phyloP scores from a whole-genome alignment of 2,888 invertebrate species.

The Melinaea marsaeus region DNA sequence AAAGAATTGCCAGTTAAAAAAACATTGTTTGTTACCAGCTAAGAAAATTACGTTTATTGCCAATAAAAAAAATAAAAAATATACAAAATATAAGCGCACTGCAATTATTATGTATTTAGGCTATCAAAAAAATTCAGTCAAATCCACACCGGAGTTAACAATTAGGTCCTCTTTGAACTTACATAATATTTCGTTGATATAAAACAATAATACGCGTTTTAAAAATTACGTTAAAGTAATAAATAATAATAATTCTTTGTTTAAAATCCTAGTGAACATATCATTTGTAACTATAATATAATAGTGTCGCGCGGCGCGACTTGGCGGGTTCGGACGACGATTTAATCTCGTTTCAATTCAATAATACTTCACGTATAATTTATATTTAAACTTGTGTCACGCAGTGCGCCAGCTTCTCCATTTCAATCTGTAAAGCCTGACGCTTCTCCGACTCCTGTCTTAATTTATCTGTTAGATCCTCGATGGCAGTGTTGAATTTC shows the following conservation, averaged over 20 bases:
- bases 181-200: neutral
- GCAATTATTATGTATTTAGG: too few species aligned
- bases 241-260: constrained; percentile 1
- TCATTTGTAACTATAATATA: neutral
- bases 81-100: too few species aligned
- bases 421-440: constrained; percentile 79
- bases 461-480: constrained; percentile 80
- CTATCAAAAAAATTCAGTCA: too few species aligned
- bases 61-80: too few species aligned
- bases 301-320: neutral
- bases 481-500: constrained; percentile 79
- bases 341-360: neutral
- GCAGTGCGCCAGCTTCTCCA: constrained; percentile 84
- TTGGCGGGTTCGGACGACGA: neutral
- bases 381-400: constrained; percentile 82
- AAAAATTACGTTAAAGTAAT: neutral
- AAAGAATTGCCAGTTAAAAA: too few species aligned
- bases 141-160: too few species aligned
- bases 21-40: too few species aligned
- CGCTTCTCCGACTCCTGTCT: constrained; percentile 81
- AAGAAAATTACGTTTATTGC: too few species aligned
- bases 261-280: neutral
- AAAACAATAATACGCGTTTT: neutral
- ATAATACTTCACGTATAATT: constrained; percentile 31
- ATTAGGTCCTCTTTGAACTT: too few species aligned